Conservation (phyloP, 2,888 invertebrate genomes). For the Brenthis daphne region DNA sequence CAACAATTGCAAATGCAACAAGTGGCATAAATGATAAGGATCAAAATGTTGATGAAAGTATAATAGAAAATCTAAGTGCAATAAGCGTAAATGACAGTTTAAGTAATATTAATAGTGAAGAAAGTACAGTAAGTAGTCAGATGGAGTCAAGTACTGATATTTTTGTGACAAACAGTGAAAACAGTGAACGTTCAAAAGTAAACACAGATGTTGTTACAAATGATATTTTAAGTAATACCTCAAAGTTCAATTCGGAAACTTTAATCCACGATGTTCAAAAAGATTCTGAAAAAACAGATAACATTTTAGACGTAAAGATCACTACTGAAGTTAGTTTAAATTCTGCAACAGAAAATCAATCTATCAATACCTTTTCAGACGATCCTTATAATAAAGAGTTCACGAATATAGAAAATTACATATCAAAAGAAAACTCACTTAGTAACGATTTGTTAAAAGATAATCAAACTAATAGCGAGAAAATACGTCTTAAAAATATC, state of each 20-base stretch:
- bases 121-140: not conserved
- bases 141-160: not conserved
- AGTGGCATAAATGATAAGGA: not conserved
- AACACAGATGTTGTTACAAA: conserved; percentile 2
- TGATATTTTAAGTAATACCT: conserved; percentile 6
- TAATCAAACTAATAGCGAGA: not conserved
- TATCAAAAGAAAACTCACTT: not conserved
- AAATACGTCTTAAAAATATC: not conserved
- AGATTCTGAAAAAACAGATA: conserved; percentile 1
- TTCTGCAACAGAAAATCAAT: conserved; percentile 1
- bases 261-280: not conserved
- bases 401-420: not conserved
- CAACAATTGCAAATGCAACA: not conserved
- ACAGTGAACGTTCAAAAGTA: conserved; percentile 2
- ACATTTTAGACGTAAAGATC: not conserved
- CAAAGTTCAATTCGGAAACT: not conserved
- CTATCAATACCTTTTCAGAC: not conserved
- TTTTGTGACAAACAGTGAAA: conserved; percentile 10
- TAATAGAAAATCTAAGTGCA: not conserved
- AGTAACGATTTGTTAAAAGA: too few species aligned
- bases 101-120: not conserved
- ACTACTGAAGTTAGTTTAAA: not conserved
- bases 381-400: not conserved
- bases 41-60: not conserved
- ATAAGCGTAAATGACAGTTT: not conserved